Conservation (phyloP, 30 jellyfish, hydroid and myxozoan species). For the Catostylus mosaicus region DNA sequence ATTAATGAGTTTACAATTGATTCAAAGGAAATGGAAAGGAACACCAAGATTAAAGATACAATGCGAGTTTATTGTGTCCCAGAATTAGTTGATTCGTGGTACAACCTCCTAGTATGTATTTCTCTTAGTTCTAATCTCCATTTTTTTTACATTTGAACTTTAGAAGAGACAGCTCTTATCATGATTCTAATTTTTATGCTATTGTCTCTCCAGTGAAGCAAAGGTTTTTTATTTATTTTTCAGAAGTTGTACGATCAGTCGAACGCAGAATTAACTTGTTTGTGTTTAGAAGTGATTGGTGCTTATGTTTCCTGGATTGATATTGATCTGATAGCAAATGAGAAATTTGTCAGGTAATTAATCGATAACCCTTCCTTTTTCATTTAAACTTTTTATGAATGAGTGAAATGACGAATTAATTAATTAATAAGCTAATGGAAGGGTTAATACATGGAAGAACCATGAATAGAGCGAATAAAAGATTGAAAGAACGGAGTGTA, state of each 20-base stretch:
- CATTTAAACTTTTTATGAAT: not conserved
- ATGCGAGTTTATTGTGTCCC: conserved; percentile 94
- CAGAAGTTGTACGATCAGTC: conserved; percentile 58
- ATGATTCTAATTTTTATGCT: not conserved
- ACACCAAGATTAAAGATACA: conserved; percentile 73
- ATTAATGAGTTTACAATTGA: too few species aligned
- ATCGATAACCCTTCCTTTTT: not conserved
- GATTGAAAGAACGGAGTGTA: too few species aligned
- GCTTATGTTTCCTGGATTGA: conserved; percentile 94
- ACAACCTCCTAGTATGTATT: conserved; percentile 64
- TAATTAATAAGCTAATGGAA: too few species aligned
- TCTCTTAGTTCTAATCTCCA: too few species aligned
- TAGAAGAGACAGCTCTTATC: too few species aligned
- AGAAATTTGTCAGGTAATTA: conserved; percentile 76
- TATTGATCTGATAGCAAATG: conserved; percentile 85
- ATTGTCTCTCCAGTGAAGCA: too few species aligned
- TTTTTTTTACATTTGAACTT: too few species aligned
- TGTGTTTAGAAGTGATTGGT: conserved; percentile 91
- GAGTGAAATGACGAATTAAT: too few species aligned
- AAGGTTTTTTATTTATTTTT: too few species aligned
- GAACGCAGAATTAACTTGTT: conserved; percentile 62
- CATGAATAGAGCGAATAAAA: too few species aligned
- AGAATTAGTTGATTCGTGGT: conserved; percentile 93
- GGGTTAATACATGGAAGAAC: too few species aligned
- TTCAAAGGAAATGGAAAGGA: conserved; percentile 26